A percentile compares a stretch with the other conserved stretches of the same genome.
Conservation (phyloP, 2,888 invertebrate species). For the Agrochola lota region DNA sequence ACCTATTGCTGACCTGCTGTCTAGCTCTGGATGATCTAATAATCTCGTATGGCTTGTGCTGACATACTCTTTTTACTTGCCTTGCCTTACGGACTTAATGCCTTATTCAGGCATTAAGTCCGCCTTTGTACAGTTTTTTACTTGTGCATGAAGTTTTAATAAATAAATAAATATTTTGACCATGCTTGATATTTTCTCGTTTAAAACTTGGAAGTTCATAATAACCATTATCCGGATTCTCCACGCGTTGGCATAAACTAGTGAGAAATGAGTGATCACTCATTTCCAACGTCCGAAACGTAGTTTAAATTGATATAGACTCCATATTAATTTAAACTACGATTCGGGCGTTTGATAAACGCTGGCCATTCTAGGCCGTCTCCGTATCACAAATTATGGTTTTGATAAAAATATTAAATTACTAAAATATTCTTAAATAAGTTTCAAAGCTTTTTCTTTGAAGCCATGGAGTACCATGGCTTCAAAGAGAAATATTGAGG, state of each 20-base stretch:
- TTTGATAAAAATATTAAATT: constrained; percentile 19
- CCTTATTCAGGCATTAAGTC: no score
- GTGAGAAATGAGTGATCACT: background rate
- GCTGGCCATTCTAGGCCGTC: background rate
- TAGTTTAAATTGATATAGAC: background rate
- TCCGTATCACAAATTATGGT: constrained; percentile 17
- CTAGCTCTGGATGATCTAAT: background rate
- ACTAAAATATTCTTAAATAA: constrained; percentile 37
- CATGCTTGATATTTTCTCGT: background rate
- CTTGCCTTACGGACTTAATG: no score
- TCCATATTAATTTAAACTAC: background rate
- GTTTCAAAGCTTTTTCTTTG: background rate
- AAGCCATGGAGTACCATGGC: no score
- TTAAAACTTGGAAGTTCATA: constrained; percentile 1
- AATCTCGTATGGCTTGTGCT: no score
- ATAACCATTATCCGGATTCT: background rate
- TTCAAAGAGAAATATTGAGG: background rate
- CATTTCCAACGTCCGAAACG: background rate
- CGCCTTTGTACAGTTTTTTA: no score
- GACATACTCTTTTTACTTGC: background rate
- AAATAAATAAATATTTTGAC: no score
- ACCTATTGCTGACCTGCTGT: background rate
- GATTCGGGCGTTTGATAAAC: background rate
- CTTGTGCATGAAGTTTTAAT: no score
- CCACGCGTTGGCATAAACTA: background rate